A percentile compares a stretch with the other conserved stretches of the same genome.
These are phyloP conservation scores for Meteorus sp. DNA, from an alignment of 1,140 invertebrate genomes.

Conservation along the genomic window DNA sequence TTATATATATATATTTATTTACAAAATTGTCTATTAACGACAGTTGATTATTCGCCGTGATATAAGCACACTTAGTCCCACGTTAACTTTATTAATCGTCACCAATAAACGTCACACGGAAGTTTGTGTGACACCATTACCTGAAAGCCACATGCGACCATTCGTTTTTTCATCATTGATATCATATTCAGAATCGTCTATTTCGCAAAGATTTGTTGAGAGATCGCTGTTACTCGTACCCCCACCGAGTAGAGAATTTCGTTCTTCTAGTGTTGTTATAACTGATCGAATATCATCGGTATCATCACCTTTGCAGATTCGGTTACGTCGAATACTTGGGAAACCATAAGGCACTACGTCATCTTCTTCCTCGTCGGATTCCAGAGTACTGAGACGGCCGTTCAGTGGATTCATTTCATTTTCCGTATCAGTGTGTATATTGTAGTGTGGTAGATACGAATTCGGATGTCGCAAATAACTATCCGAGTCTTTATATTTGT, in stretches of 20 bases:
- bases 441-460: conserved; percentile 79
- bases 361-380: conserved; percentile 61
- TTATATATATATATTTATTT: conserved; percentile 17
- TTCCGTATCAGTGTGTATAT: conserved; percentile 70
- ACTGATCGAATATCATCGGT: conserved; percentile 62
- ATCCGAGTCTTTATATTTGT: conserved; percentile 62
- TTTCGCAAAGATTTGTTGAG: conserved; percentile 87
- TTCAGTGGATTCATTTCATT: conserved; percentile 61
- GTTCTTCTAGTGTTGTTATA: conserved; percentile 68
- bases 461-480: conserved; percentile 82
- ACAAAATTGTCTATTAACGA: conserved; percentile 23
- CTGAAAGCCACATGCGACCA: conserved; percentile 54
- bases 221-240: conserved; percentile 81
- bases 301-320: conserved; percentile 54
- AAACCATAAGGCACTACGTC: conserved; percentile 71
- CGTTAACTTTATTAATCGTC: neutral
- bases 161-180: conserved; percentile 61
- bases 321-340: conserved; percentile 64
- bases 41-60: neutral
- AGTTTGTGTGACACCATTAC: conserved; percentile 62
- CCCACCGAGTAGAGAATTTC: conserved; percentile 71
- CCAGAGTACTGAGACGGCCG: conserved; percentile 52
- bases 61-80: neutral
- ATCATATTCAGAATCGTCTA: conserved; percentile 86
- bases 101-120: conserved; percentile 60